Evolutionary conservation across 2,113 vertebrate genomes (phyloP), one percentile per base, ranked within the genome.

Genomic region (Ammodytes marinus): DNA sequence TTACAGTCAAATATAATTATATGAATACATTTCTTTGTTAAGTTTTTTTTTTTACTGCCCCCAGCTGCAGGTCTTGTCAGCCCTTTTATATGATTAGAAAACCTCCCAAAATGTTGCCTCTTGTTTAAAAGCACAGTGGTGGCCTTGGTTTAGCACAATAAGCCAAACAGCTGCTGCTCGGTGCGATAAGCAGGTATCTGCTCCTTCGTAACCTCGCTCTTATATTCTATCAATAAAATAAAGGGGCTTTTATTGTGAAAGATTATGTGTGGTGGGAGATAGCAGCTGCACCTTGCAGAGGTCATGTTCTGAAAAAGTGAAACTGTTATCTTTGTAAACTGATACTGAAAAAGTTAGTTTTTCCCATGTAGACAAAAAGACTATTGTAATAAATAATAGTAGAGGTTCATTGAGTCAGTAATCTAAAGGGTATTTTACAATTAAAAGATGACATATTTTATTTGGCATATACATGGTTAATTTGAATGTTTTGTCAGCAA

Each of bases 111-210:
- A 1, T 3, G 15, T 27, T 17, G 57, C 37, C 27, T 79, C 40
- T 57, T 68, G 71, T 77, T 66, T 19, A 42, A 55, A 49, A 65
- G 69, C 61, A 69, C 40, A 6, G 17, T 43, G 2, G 42, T 9
- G 67, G 52, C 76, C 82, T 77, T 74, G 42, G 40, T 65, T 27
- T 37, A 27, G 47, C 50, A 27, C 59, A 59, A 27, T 2, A 68
- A 84, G 75, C 75, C 65, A 82, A 66, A 85, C 69, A 83, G 14
- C 57, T 47, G 65, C 35, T 68, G 2, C n/a, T n/a, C 9, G 45
- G 50, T 39, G n/a, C 11, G 72, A 64, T 64, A 77, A 63, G 27
- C 13, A 45, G 19, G 43, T 74, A 58, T 78, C 54, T 61, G 46
- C 40, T 60, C 37, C 50, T 67, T 70, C 69, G 45, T 12, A 65